These are phyloP conservation scores for Caenorhabditis elegans DNA, from an alignment of 1,140 invertebrate genomes.

Conservation along the genomic window WBcel235 BX284603.4:8187501-8188000, in stretches of 20 bases:
- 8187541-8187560: neutral
- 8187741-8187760: neutral
- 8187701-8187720: neutral
- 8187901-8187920: neutral
- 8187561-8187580: neutral
- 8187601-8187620: neutral
- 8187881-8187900: neutral
- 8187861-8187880: neutral
- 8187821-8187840: neutral
- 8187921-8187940: neutral
- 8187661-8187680: neutral
- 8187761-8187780: conserved; percentile 12
- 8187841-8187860: neutral
- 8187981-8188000: neutral
- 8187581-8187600: neutral
- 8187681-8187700: neutral
- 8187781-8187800: neutral
- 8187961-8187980: neutral
- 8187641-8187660: neutral
- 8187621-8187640: neutral
- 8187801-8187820: neutral
- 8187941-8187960: neutral
- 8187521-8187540: neutral
- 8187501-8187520: neutral
- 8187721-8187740: neutral